Evolutionary conservation across 2,888 invertebrate species (phyloP).

Genomic region (Phrixothrix hirtus): DNA sequence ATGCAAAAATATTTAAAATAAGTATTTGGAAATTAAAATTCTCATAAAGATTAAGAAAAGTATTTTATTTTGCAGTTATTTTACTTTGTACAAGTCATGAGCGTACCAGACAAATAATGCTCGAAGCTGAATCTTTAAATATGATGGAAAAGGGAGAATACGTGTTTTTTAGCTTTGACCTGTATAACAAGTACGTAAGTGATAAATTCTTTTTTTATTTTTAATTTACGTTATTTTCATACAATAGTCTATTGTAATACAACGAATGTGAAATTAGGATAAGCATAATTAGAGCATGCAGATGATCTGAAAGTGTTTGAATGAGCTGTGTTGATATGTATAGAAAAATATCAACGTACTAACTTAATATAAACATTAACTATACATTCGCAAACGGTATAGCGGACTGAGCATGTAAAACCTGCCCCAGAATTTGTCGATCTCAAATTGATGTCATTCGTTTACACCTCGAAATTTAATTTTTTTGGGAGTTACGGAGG

Average conservation of each 20-base stretch:
- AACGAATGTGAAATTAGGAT: not conserved
- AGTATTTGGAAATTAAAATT: too few species aligned
- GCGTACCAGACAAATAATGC: slow-evolving; percentile 87
- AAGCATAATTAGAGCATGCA: not conserved
- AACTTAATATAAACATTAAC: too few species aligned
- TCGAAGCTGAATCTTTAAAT: slow-evolving; percentile 91
- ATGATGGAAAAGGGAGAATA: slow-evolving; percentile 98
- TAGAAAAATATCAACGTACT: not conserved
- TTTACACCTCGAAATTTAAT: too few species aligned
- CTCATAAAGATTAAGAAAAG: too few species aligned
- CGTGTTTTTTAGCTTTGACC: slow-evolving; percentile 96
- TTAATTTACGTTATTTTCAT: too few species aligned
- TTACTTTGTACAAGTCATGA: slow-evolving; percentile 90
- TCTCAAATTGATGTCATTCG: too few species aligned
- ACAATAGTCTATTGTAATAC: not conserved
- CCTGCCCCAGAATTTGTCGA: too few species aligned
- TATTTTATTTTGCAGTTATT: slow-evolving; percentile 73
- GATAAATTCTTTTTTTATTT: not conserved
- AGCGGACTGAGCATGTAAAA: too few species aligned
- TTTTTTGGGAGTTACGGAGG: too few species aligned
- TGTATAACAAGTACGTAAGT: slow-evolving; percentile 86
- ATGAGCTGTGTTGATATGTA: not conserved
- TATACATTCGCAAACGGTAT: too few species aligned
- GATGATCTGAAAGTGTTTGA: not conserved
- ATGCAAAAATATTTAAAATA: too few species aligned